Evolutionary conservation across 2,797 vertebrate species (phyloP), one percentile per base, ranked within the genome.

Genomic region (Chloroceryle inda): DNA sequence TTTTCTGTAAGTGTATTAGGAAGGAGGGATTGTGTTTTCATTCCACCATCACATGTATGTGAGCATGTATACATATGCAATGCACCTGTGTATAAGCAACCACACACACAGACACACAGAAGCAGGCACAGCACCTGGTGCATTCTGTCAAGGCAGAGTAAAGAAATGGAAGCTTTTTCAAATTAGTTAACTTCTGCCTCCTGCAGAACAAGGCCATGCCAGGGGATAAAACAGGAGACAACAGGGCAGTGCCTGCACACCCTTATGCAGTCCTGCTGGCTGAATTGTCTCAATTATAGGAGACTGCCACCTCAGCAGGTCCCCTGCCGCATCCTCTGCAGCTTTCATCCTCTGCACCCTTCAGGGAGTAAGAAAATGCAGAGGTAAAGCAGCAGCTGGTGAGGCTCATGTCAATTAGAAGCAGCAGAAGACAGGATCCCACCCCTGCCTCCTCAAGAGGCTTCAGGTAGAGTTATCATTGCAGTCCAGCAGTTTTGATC

Each of bases 361-460:
- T 88, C 85, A 72, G 94, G 95, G 93, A 94, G 81, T 29, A 1
- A 11, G 89, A 77, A 33, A 31, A 63, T 1, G 0, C 0, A 0
- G 42, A 85, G 71, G 33, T 62, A 59, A 92, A 23, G 55, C 76
- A 89, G 88, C 88, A 84, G 71, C 89, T 92, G 88, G 91, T 55
- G 19, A 85, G 35, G 19, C 38, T 78, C 5, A 5, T 67, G 63
- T 67, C 74, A 80, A 33, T 40, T 93, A 87, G 68, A 84, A 52
- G 62, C 76, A 76, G 85, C 63, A 58, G 88, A 87, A 85, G 58
- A 50, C 11, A 47, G 72, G 26, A 63, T 64, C 45, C 47, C 47
- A 63, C 20, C 71, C 56, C 75, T 78, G 56, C 79, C 61, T 78
- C 81, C 87, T 88, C 8, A 0, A 40, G 84, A 85, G 85, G 73